Evolutionary conservation across 2,113 vertebrate species (phyloP), one percentile per base, ranked within the genome.

Genomic region (Pelobates fuscus): DNA sequence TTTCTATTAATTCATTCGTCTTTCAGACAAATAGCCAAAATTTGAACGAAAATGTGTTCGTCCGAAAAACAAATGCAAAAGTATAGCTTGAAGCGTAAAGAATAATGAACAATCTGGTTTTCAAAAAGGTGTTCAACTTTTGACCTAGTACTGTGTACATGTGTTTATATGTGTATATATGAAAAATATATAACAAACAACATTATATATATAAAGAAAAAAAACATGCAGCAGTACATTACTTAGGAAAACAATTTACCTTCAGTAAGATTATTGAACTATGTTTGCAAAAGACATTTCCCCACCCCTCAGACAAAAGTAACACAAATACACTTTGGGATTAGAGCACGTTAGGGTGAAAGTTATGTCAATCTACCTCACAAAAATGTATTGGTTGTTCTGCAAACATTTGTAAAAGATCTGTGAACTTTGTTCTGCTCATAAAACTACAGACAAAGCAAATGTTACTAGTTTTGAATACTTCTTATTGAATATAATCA

Each of bases 351-450:
- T 74, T 57, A 74, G 18, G 71, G 71, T 57, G 62, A 74, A 66
- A 74, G 61, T 74, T 66, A 65, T 74, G 71, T 74, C 71, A 74
- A 74, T 66, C 61, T 66, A 54, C 61, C 46, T 65, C 71, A 74
- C 71, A 74, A 66, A 65, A 74, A 65, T 49, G 43, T 66, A 26
- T 64, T 54, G 43, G 21, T 25, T 72, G 32, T 59, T 72, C 27
- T 18, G 61, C 49, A 74, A 74, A 74, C 61, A 29, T 66, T 74
- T 74, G 52, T 66, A 26, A 74, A 73, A 73, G 60, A 54, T 46
- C 54, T 73, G 60, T 64, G 70, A 64, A 73, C 60, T 54, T 73
- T 64, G 70, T 73, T 74, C 71, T 74, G 26, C 32, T 43, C 61
- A 43, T 73, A 65, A 55, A 55, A 29, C 46, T 65, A 55, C n/a